These are phyloP conservation scores for Oncorhynchus keta DNA, from an alignment of 2,113 vertebrate genomes.

Conservation along the genomic window DNA sequence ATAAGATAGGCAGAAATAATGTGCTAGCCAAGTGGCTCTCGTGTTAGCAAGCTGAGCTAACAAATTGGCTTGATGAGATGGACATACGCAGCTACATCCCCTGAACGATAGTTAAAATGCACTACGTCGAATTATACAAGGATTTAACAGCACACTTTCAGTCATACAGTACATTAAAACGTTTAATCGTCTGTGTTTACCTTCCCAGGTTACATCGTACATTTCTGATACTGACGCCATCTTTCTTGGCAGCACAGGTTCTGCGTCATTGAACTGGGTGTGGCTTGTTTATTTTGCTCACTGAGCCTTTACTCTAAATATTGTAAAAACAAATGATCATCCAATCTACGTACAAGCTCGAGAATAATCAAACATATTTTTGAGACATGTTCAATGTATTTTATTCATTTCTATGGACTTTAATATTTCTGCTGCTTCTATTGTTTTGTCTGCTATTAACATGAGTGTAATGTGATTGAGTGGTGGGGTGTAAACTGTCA, in stretches of 20 bases:
- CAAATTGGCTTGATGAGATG: not conserved
- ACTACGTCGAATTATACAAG: not conserved
- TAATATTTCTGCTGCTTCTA: too few relatives aligned
- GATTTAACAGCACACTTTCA: not conserved
- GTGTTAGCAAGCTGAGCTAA: slow-evolving; percentile 20
- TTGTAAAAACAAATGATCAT: too few relatives aligned
- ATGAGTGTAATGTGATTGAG: too few relatives aligned
- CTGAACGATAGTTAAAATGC: not conserved
- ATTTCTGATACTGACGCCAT: slow-evolving; percentile 95
- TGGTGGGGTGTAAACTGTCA: too few relatives aligned
- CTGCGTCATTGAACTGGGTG: slow-evolving; percentile 45
- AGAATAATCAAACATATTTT: too few relatives aligned
- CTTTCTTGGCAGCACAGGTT: slow-evolving; percentile 58
- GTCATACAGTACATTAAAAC: not conserved
- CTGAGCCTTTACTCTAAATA: too few relatives aligned
- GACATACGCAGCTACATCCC: not conserved
- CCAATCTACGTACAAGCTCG: too few relatives aligned
- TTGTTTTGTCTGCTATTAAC: too few relatives aligned
- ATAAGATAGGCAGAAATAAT: not conserved
- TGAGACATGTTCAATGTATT: too few relatives aligned
- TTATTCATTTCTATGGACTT: too few relatives aligned
- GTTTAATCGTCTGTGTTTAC: slow-evolving; percentile 67
- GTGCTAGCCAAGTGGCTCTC: not conserved
- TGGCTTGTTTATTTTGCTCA: not conserved
- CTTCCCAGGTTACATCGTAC: slow-evolving; percentile 96